Conservation (phyloP, 2,888 invertebrate genomes). For the Parnassius orleans region DNA sequence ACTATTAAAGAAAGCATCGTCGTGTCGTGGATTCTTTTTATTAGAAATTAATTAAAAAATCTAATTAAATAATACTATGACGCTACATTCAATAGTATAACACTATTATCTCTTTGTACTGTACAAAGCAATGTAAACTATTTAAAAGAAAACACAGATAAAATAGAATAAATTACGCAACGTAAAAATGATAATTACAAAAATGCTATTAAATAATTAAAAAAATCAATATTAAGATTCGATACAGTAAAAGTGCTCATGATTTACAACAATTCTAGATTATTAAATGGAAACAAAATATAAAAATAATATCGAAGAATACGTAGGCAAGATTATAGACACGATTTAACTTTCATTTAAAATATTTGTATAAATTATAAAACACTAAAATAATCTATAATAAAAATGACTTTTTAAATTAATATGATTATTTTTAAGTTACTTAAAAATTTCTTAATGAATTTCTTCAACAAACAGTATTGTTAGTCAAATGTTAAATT, state of each 20-base stretch:
- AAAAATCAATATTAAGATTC: slow-evolving; percentile 26
- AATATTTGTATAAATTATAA: slow-evolving; percentile 46
- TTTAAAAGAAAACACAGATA: slow-evolving; percentile 61
- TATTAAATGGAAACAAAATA: slow-evolving; percentile 38
- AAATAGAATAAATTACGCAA: slow-evolving; percentile 75
- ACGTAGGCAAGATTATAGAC: slow-evolving; percentile 66
- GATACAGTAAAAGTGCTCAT: slow-evolving; percentile 28
- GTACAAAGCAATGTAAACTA: slow-evolving; percentile 65
- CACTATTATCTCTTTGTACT: slow-evolving; percentile 37
- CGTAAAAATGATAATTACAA: slow-evolving; percentile 54
- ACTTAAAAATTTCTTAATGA: background rate
- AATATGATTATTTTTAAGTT: slow-evolving; percentile 3
- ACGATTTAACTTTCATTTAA: slow-evolving; percentile 46
- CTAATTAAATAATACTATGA: background rate
- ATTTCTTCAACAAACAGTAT: background rate
- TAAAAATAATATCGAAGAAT: slow-evolving; percentile 39
- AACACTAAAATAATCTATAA: slow-evolving; percentile 34
- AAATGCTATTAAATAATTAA: slow-evolving; percentile 32
- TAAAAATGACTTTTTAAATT: slow-evolving; percentile 16
- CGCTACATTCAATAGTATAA: slow-evolving; percentile 20
- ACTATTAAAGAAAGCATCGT: slow-evolving; percentile 4
- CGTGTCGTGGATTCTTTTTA: too few species aligned
- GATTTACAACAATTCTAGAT: slow-evolving; percentile 10
- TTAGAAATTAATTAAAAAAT: too few species aligned
- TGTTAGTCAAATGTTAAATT: slow-evolving; percentile 3